phyloP scores from a whole-genome alignment of 2,888 invertebrate genomes.

The Hartigia nigra region DNA sequence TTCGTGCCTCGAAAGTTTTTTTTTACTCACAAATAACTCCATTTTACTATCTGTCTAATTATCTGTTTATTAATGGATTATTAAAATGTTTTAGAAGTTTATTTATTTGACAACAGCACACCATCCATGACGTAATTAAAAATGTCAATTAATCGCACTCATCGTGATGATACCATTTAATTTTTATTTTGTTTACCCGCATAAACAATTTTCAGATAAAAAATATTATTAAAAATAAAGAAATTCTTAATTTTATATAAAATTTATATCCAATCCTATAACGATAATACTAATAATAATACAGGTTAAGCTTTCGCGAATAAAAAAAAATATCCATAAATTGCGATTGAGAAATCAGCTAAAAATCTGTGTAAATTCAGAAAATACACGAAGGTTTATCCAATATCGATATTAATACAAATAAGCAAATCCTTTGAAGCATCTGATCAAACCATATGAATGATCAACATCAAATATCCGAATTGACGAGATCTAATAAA shows the following conservation, averaged over 20 bases:
- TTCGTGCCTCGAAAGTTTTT: background rate
- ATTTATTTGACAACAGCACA: too few relatives aligned
- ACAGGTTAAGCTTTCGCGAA: background rate
- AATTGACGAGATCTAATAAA: background rate
- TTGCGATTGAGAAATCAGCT: too few relatives aligned
- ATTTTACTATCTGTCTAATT: background rate
- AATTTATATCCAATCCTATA: background rate
- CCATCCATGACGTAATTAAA: fast-evolving
- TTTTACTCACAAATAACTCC: background rate
- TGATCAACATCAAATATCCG: background rate
- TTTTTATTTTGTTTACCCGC: background rate
- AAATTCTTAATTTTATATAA: background rate
- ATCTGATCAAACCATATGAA: background rate
- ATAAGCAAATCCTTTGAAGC: background rate
- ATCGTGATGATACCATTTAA: background rate
- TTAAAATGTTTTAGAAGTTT: too few relatives aligned
- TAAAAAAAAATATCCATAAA: too few relatives aligned
- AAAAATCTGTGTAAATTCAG: background rate
- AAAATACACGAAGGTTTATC: background rate
- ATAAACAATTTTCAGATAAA: too few relatives aligned
- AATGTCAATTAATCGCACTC: background rate
- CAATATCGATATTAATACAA: background rate
- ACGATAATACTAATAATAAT: background rate
- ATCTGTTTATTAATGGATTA: too few relatives aligned
- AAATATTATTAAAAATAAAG: too few relatives aligned